These are phyloP conservation scores for Pelodiscus sinensis DNA, from an alignment of 2,113 vertebrate species.

Conservation along the genomic window DNA sequence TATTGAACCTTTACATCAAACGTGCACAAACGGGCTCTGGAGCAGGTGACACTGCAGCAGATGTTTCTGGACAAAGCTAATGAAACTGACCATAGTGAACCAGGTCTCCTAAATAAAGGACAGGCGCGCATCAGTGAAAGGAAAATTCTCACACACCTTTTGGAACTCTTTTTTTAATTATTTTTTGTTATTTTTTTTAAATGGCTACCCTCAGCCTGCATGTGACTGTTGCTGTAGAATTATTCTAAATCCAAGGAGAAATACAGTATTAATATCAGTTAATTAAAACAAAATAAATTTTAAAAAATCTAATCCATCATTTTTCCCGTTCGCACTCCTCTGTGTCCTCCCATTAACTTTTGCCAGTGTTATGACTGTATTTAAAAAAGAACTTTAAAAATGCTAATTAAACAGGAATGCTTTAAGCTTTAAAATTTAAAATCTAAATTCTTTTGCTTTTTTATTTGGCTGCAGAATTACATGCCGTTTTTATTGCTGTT, in stretches of 20 bases:
- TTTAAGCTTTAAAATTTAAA: constrained; percentile 81
- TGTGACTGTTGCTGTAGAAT: constrained; percentile 82
- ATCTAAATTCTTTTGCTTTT: constrained; percentile 77
- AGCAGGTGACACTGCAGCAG: constrained; percentile 84
- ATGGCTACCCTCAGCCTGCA: constrained; percentile 77
- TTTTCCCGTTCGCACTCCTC: constrained; percentile 76
- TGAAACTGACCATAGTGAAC: constrained; percentile 70
- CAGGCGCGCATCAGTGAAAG: constrained; percentile 69
- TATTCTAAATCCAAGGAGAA: constrained; percentile 77
- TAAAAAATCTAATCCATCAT: constrained; percentile 65
- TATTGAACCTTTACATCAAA: constrained; percentile 98
- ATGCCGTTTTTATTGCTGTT: constrained; percentile 76
- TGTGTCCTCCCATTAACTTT: constrained; percentile 80
- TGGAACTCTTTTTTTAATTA: constrained; percentile 64
- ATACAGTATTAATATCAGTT: constrained; percentile 83
- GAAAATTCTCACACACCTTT: constrained; percentile 61
- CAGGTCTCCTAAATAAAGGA: constrained; percentile 65
- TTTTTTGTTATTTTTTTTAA: constrained; percentile 21
- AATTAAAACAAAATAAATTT: constrained; percentile 77
- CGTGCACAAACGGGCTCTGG: constrained; percentile 93
- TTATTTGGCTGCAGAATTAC: constrained; percentile 76
- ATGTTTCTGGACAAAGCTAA: constrained; percentile 87
- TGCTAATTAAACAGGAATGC: constrained; percentile 82
- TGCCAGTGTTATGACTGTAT: constrained; percentile 83
- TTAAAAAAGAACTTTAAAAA: constrained; percentile 64